A percentile compares a stretch with the other conserved stretches of the same genome.
Evolutionary conservation across 2,888 invertebrate genomes (phyloP).

Genomic region (Atrina japonica): DNA sequence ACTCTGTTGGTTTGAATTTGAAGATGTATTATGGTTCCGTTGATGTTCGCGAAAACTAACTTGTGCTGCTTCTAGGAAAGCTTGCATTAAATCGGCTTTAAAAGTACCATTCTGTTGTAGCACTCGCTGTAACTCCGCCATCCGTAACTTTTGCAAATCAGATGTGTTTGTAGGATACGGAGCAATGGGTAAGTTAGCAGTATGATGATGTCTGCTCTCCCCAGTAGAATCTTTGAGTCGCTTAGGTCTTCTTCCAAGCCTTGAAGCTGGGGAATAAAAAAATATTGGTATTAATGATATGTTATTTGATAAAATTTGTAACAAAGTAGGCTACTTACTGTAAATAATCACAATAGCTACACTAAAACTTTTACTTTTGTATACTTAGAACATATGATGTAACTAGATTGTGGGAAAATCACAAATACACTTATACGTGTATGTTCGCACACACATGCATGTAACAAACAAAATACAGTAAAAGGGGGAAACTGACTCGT

Average conservation of each 20-base stretch:
- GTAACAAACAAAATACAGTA: too few species aligned
- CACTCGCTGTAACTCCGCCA: constrained; percentile 77
- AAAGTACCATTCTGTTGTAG: constrained; percentile 74
- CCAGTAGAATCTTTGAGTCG: constrained; percentile 77
- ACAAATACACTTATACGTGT: too few species aligned
- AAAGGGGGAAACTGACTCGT: too few species aligned
- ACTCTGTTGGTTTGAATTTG: constrained; percentile 48
- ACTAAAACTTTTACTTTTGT: too few species aligned
- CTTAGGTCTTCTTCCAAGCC: constrained; percentile 80
- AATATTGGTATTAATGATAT: too few species aligned
- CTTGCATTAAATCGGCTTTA: constrained; percentile 75
- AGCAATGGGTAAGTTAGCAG: constrained; percentile 73
- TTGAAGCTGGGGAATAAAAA: constrained; percentile 73
- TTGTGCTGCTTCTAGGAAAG: constrained; percentile 72
- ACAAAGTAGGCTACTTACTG: too few species aligned
- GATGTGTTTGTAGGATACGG: constrained; percentile 75
- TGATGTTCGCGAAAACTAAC: constrained; percentile 72
- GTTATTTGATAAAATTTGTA: too few species aligned
- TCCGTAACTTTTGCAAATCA: constrained; percentile 73
- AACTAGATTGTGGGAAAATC: too few species aligned
- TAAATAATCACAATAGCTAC: too few species aligned
- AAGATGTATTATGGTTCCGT: constrained; percentile 45
- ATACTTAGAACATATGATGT: too few species aligned
- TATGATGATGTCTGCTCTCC: constrained; percentile 56
- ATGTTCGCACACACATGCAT: too few species aligned